These are phyloP conservation scores for Aurelia aurita complex sp. Pacific DNA, from an alignment of 30 jellyfish, hydroid and myxozoan genomes.

Conservation along the genomic window DNA sequence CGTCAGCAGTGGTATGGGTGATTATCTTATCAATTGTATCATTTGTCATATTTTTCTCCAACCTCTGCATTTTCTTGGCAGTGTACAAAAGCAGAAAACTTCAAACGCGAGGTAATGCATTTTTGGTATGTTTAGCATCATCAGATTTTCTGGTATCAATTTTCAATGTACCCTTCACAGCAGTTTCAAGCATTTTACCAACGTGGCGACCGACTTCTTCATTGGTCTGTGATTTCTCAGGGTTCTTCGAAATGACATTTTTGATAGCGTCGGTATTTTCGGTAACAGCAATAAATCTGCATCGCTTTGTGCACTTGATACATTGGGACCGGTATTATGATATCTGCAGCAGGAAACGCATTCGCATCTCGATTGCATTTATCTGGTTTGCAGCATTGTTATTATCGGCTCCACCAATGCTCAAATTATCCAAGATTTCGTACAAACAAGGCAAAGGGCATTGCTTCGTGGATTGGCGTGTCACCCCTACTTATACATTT, in stretches of 20 bases:
- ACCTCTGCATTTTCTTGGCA: constrained; percentile 9
- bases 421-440: constrained; percentile 25
- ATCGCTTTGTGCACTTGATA: constrained; percentile 31
- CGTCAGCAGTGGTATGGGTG: constrained; percentile 12
- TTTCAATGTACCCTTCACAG: constrained; percentile 45
- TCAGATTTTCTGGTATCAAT: constrained; percentile 48
- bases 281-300: constrained; percentile 48
- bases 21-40: neutral
- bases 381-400: constrained; percentile 29
- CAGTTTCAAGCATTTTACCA: constrained; percentile 13
- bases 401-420: constrained; percentile 28
- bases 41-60: neutral
- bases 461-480: constrained; percentile 59
- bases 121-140: constrained; percentile 22
- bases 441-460: constrained; percentile 39
- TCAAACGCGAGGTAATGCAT: constrained; percentile 38
- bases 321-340: constrained; percentile 47
- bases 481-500: constrained; percentile 26
- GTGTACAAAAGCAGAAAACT: constrained; percentile 25
- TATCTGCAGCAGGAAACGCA: neutral
- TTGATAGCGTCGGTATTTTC: constrained; percentile 55
- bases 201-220: constrained; percentile 9
- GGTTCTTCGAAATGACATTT: constrained; percentile 42
- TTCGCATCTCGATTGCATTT: neutral
- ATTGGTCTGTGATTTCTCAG: constrained; percentile 13